Evolutionary conservation across 2,888 invertebrate species (phyloP).

Genomic region (Dryobota labecula): DNA sequence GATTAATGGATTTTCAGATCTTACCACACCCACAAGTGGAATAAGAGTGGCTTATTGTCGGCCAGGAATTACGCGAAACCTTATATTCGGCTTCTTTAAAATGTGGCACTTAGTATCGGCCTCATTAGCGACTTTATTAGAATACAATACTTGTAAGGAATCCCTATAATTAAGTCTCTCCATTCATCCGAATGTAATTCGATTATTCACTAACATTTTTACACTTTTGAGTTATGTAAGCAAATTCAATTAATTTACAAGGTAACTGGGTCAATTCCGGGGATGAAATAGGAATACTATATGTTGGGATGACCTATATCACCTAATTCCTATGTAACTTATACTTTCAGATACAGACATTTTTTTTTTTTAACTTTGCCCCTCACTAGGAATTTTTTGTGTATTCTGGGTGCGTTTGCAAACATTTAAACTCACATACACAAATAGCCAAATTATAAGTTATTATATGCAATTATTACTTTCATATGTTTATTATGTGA

Average conservation of each 20-base stretch:
- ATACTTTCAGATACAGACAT: neutral
- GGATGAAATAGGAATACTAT: neutral
- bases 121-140: slow-evolving; percentile 57
- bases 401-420: too few species aligned
- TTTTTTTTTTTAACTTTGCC: too few species aligned
- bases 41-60: slow-evolving; percentile 28
- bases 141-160: slow-evolving; percentile 53
- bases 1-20: slow-evolving; percentile 17
- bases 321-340: neutral
- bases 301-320: neutral
- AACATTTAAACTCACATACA: too few species aligned
- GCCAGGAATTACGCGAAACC: slow-evolving; percentile 33
- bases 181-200: slow-evolving; percentile 52
- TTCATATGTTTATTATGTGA: too few species aligned
- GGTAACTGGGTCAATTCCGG: slow-evolving; percentile 10
- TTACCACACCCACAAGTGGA: slow-evolving; percentile 25
- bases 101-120: slow-evolving; percentile 36
- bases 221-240: slow-evolving; percentile 54
- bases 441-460: neutral
- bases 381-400: too few species aligned
- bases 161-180: slow-evolving; percentile 44
- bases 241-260: slow-evolving; percentile 45
- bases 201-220: slow-evolving; percentile 56
- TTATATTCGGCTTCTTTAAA: slow-evolving; percentile 52
- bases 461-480: neutral